Percentiles rank a stretch among this genome's conserved stretches.
Evolutionary conservation across 2,797 vertebrate species (phyloP).

Genomic region (Botia kubotai): DNA sequence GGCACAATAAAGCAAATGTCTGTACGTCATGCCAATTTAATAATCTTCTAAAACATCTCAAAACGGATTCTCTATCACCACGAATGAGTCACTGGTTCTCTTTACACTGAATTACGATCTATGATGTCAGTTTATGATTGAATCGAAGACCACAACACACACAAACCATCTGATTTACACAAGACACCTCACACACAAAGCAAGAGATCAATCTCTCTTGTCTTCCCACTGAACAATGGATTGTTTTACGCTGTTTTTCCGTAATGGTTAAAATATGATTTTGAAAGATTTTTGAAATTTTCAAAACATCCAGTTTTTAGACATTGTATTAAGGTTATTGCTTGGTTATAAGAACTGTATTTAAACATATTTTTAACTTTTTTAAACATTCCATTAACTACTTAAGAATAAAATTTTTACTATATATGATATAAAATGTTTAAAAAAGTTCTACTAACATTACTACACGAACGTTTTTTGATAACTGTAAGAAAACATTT

Average conservation of each 20-base stretch:
- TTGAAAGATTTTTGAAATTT: no score
- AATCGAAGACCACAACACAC: neutral
- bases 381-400: no score
- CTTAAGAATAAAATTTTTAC: no score
- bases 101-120: slow-evolving; percentile 12
- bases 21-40: slow-evolving; percentile 20
- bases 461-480: no score
- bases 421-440: no score
- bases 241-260: neutral
- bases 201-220: neutral
- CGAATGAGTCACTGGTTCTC: neutral
- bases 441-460: no score
- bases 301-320: no score
- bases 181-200: neutral
- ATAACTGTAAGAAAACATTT: no score
- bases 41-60: slow-evolving; percentile 20
- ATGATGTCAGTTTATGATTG: neutral
- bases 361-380: no score
- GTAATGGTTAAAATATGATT: neutral
- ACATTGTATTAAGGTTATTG: no score
- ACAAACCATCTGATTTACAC: neutral
- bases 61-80: neutral
- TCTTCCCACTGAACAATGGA: no score
- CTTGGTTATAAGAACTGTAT: no score
- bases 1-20: neutral